Evolutionary conservation across 1,140 invertebrate species (phyloP).

Genomic region (Drosophila sturtevanti): DNA sequence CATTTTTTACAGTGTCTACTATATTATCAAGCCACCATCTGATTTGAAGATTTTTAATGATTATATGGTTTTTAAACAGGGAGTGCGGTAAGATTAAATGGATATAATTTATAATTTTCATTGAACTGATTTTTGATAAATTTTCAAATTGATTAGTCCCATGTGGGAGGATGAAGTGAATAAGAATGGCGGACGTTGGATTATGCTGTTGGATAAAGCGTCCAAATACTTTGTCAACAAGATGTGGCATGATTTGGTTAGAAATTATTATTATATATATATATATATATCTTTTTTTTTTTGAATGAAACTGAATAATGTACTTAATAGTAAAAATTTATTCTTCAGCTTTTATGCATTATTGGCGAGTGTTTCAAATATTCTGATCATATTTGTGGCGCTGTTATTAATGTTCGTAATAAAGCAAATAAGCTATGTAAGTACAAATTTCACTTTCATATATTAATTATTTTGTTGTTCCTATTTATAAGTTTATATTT

Average conservation of each 20-base stretch:
- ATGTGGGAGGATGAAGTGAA: slow-evolving; percentile 98
- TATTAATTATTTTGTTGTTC: slow-evolving; percentile 14
- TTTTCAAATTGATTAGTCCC: slow-evolving; percentile 84
- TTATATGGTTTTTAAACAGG: slow-evolving; percentile 98
- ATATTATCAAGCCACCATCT: slow-evolving; percentile 97
- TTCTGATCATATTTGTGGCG: slow-evolving; percentile 96
- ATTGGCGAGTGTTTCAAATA: slow-evolving; percentile 98
- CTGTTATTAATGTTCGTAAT: slow-evolving; percentile 95
- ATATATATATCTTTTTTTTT: neutral
- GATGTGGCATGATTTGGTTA: slow-evolving; percentile 97
- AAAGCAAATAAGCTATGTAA: slow-evolving; percentile 94
- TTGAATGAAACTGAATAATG: neutral
- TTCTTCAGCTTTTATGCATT: slow-evolving; percentile 93
- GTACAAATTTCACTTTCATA: slow-evolving; percentile 4
- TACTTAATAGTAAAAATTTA: too few species aligned
- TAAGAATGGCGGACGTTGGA: slow-evolving; percentile 96
- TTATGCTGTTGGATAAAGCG: slow-evolving; percentile 94
- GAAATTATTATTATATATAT: slow-evolving; percentile 61
- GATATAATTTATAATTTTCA: neutral
- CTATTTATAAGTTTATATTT: too few species aligned
- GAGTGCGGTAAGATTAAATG: slow-evolving; percentile 87
- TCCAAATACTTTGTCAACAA: slow-evolving; percentile 93
- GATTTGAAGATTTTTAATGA: slow-evolving; percentile 95
- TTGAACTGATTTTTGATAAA: neutral
- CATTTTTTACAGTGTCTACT: slow-evolving; percentile 90